Base-by-base conservation (phyloP, 2,888 invertebrate genomes). In the Rotaria sp. region DNA sequence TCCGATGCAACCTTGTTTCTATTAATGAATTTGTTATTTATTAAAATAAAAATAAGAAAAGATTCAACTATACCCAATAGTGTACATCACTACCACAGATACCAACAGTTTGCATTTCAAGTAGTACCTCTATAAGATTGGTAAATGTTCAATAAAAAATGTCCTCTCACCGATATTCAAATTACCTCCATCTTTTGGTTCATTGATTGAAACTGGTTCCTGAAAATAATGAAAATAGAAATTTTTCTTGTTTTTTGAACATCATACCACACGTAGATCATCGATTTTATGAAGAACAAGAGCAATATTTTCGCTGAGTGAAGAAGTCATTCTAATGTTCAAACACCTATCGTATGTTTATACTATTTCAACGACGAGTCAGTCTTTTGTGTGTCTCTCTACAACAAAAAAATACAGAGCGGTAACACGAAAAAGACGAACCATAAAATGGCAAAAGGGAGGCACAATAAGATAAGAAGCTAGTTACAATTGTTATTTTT, bases 71-170 rank as follows among this genome's bases (percentile, higher is more conserved):
- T 67, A 94, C 94, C 92, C 95, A 93, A 92, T 97, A 97, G 91
- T 96, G 96, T 11, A 98, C 95, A 91, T 98, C 97, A 38, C 93
- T 93, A 0, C 97, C 97, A 91, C 97, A 98, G 89, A 98, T 97
- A n/a, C 97, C 97, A 84, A 97, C 96, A 88, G 94, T 94, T 90
- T 94, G 94, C 95, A 97, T 96, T 88, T 94, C 93, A 35, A 97
- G 91, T 10, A 96, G 93, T 0, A 95, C 96, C 93, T 96, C 96
- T 95, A 92, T 4, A 89, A 88, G 35, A 84, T 67, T 45, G 88
- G 74, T 57, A 24, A 8, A 38, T 48, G 45, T 35, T 59, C 18
- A 41, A 50, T 41, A 5, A 67, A 45, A 13, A 48, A 26, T 11
- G 52, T 52, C 30, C 35, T 38, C 21, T 35, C 1, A 18, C 26